phyloP scores from a whole-genome alignment of 1,140 invertebrate genomes.

The Eufriesea mexicana region DNA sequence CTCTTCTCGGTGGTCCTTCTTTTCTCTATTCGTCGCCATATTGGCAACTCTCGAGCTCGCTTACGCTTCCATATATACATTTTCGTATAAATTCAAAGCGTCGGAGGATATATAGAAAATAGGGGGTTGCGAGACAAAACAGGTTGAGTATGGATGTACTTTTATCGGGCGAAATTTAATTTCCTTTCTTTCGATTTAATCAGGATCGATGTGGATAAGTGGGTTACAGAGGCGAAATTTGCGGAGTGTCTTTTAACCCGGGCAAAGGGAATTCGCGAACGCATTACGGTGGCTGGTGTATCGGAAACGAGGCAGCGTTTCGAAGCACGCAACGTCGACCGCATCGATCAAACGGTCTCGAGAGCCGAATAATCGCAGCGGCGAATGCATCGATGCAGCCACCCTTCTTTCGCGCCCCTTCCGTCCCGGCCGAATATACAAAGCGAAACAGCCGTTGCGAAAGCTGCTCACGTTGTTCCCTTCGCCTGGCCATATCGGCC shows the following conservation, averaged over 20 bases:
- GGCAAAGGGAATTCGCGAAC: conserved; percentile 39
- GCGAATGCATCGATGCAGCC: conserved; percentile 30
- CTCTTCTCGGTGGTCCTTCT: no score
- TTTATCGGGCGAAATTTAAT: no score
- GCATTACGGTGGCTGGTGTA: neutral
- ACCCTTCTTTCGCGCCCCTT: neutral
- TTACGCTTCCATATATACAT: no score
- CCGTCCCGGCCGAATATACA: neutral
- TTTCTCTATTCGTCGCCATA: no score
- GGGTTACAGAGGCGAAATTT: no score
- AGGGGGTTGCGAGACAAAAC: no score
- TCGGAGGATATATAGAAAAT: no score
- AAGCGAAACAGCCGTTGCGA: conserved; percentile 19
- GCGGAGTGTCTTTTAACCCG: neutral
- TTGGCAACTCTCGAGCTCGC: no score
- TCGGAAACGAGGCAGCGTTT: neutral
- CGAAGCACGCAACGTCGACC: conserved; percentile 25
- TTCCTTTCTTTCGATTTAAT: no score
- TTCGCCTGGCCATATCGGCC: conserved; percentile 4
- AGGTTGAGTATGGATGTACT: no score
- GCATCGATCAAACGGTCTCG: conserved; percentile 47
- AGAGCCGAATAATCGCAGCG: conserved; percentile 22
- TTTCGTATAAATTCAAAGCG: no score
- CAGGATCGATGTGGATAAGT: no score
- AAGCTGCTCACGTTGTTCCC: conserved; percentile 54